Base-by-base conservation (phyloP, 2,888 invertebrate genomes). In the Laothoe populi region DNA sequence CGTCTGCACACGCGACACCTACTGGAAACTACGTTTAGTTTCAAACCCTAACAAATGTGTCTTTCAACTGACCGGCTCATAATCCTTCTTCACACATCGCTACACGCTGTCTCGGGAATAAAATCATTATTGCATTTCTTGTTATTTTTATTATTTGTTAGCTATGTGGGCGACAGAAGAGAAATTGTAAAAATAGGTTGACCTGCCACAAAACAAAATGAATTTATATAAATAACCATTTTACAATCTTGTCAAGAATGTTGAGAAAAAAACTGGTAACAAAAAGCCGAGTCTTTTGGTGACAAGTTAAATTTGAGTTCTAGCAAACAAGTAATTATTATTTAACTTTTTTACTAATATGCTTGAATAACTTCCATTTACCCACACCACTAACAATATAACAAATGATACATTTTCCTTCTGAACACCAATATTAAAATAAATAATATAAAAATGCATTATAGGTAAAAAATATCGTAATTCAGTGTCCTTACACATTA, bases 41-140 rank as follows among this genome's bases (percentile, higher is more conserved):
- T 60, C 59, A 65, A 61, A 68, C 63, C 53, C 53, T 53, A 53
- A 53, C 53, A 53, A 53, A 35, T 35, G 31, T 35, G 35, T 70
- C 66, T 73, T 67, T 65, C 49, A 70, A 81, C 82, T 81, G 81
- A 82, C 82, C 81, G 67, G 70, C 62, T 62, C 75, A 61, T 66
- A 66, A 70, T 71, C 79, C 72, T 42, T 72, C 79, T 77, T 79
- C 80, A 65, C 65, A 66, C 67, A 72, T 75, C 71, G 74, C 73
- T 83, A 82, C 66, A 68, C 61, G 78, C 82, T 80, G 85, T 82
- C 81, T 81, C 81, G 53, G 65, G 71, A 78, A 83, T 81, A 82
- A 80, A 83, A 72, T 66, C 61, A 62, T 81, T 75, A 79, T 48
- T 60, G 40, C 42, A 73, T 75, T 70, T 53, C 40, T 69, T 64